Evolutionary conservation across 2,113 vertebrate species (phyloP).

Genomic region (Hoplias malabaricus): DNA sequence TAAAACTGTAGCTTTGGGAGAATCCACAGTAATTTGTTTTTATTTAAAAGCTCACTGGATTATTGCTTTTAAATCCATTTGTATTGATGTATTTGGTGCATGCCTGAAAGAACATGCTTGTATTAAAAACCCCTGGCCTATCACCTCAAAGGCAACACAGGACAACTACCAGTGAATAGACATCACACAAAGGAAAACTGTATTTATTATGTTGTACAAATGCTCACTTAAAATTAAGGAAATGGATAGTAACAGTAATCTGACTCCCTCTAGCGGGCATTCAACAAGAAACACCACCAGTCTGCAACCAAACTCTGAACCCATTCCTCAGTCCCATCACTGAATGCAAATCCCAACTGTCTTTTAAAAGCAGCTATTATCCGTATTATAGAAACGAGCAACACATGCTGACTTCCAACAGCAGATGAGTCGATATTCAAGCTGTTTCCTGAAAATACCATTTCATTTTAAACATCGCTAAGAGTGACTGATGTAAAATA

Average conservation of each 20-base stretch:
- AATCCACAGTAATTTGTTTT: no score
- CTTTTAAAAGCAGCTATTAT: no score
- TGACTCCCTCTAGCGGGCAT: constrained; percentile 22
- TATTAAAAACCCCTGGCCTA: no score
- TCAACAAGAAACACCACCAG: not conserved
- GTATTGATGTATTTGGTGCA: not conserved
- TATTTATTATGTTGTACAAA: not conserved
- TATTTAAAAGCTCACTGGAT: no score
- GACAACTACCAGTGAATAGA: not conserved
- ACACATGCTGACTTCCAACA: not conserved
- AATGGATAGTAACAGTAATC: not conserved
- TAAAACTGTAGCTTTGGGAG: not conserved
- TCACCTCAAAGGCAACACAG: not conserved
- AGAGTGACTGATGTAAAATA: no score
- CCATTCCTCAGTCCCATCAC: not conserved
- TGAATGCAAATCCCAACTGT: no score
- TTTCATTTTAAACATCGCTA: no score
- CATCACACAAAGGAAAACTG: not conserved
- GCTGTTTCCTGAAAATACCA: not conserved
- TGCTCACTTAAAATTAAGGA: not conserved
- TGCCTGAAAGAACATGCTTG: not conserved
- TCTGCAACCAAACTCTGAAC: not conserved
- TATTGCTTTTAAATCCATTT: no score
- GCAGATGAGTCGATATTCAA: not conserved
- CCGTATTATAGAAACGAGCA: no score